Percentiles rank a stretch among this genome's conserved stretches.
Evolutionary conservation across 2,888 invertebrate species (phyloP).

Genomic region (Papilio protenor): DNA sequence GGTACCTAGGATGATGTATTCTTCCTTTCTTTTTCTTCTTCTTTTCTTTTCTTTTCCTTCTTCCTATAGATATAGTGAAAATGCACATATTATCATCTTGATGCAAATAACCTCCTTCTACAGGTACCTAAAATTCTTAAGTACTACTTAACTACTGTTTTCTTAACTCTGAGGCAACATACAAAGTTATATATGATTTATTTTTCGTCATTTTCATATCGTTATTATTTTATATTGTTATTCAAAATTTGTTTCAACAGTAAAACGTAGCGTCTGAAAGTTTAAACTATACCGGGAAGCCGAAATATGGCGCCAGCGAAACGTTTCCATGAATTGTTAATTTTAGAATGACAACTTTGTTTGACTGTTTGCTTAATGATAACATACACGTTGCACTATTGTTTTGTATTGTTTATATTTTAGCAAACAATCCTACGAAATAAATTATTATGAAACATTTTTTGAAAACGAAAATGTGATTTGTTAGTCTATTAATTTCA

Average conservation of each 20-base stretch:
- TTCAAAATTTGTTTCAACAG: constrained; percentile 17
- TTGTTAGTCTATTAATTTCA: too few relatives aligned
- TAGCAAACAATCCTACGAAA: background rate
- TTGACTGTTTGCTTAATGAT: constrained; percentile 10
- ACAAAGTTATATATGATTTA: too few relatives aligned
- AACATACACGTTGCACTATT: constrained; percentile 28
- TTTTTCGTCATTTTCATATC: background rate
- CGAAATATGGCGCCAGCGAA: constrained; percentile 29
- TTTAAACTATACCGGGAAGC: constrained; percentile 28
- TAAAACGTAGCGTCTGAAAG: constrained; percentile 11
- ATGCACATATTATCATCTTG: too few relatives aligned
- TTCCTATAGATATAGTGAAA: too few relatives aligned
- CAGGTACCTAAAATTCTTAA: too few relatives aligned
- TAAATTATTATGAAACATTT: background rate
- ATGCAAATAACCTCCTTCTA: too few relatives aligned
- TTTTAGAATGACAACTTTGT: constrained; percentile 34
- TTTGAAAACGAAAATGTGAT: too few relatives aligned
- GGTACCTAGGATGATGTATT: too few relatives aligned
- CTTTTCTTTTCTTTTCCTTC: too few relatives aligned
- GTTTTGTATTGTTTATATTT: background rate
- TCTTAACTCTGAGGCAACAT: too few relatives aligned
- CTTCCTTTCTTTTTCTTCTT: too few relatives aligned
- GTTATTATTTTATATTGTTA: constrained; percentile 14
- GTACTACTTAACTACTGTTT: too few relatives aligned
- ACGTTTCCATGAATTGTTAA: constrained; percentile 40